Base-by-base conservation (phyloP, 2,113 vertebrate genomes). In the Cariama cristata region DNA sequence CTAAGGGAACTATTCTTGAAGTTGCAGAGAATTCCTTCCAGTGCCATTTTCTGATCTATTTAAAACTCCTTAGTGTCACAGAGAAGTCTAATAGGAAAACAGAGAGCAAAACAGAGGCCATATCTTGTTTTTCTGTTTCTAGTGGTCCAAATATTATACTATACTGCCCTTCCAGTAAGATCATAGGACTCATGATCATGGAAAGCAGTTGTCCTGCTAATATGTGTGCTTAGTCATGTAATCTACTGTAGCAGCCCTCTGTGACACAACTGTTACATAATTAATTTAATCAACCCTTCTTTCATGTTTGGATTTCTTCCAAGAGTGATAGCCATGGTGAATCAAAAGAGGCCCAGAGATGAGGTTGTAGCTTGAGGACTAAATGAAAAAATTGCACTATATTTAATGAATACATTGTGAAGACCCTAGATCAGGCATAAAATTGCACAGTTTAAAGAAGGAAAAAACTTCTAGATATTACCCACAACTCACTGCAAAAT, bases 351-450 rank as follows among this genome's bases (percentile, higher is more conserved):
- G 10, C 23, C 32, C 23, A 44, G 84, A n/a, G 6, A 32, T 30
- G n/a, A 60, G 4, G 30, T 0, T 21, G 20, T 2, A 7, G 12
- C 24, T 42, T 19, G 38, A 84, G 27, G 60, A 13, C 44, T 27
- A n/a, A 40, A 3, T 4, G 21, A 52, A 79, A 76, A 28, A 9
- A 8, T 15, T 1, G 6, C 8, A 0, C 8, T 9, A 1, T 33
- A 14, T 59, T 24, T 23, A 47, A 67, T 22, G 3, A 60, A 44
- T 2, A 10, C 1, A 0, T 0, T 0, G 4, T 26, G 12, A 71
- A 49, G 56, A 87, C 11, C 66, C 4, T 14, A 8, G 6, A 5
- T 3, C 12, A 24, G 33, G 3, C 27, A 22, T 32, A n/a, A 90
- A 80, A 76, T 14, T 0, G 0, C 4, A 1, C 21, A 52, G 11